Base-by-base conservation (phyloP, 2,797 vertebrate species). In the Hapalemur alaotrensis region DNA sequence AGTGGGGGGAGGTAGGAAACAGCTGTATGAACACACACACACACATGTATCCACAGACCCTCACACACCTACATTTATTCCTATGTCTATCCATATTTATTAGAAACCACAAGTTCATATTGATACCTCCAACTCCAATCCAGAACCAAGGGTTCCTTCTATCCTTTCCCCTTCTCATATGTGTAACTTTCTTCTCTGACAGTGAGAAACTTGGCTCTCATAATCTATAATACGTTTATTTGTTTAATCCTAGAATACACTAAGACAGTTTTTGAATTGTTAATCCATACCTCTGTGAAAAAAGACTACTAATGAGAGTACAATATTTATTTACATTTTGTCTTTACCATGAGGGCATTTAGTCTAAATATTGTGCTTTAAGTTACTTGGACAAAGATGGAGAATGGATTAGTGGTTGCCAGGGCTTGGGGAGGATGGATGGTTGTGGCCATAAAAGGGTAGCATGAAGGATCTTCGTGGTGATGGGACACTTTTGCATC, bases 121-220 rank as follows among this genome's bases (percentile, higher is more conserved):
- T 61, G 69, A 43, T 70, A 59, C 18, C 61, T 92, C 75, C 67
- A 81, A 75, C 61, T 70, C 30, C 48, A 76, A 81, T 30, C 83
- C 41, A 76, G 89, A 10, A 89, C 69, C 50, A 59, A 76, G n/a
- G 50, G 28, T 61, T 92, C 90, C 78, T 92, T 95, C 83, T 78
- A 82, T 48, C 57, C 50, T 92, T 92, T 69, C 22, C 17, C 15
- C 83, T 59, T 80, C 92, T 76, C 78, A 52, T 59, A 48, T 43
- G 59, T 59, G 50, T 32, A 69, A 59, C 48, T 69, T 76, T 69
- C 17, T 76, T 69, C 75, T 86, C 65, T 95, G 83, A 67, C 50
- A 92, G n/a, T 76, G 15, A 92, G 59, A 82, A 88, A 69, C 23
- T 3, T 61, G 41, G 59, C 17, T 82, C 48, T 88, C 41, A 18